Conservation (phyloP, 2,797 vertebrate genomes). For the Clarias platycephalus region DNA sequence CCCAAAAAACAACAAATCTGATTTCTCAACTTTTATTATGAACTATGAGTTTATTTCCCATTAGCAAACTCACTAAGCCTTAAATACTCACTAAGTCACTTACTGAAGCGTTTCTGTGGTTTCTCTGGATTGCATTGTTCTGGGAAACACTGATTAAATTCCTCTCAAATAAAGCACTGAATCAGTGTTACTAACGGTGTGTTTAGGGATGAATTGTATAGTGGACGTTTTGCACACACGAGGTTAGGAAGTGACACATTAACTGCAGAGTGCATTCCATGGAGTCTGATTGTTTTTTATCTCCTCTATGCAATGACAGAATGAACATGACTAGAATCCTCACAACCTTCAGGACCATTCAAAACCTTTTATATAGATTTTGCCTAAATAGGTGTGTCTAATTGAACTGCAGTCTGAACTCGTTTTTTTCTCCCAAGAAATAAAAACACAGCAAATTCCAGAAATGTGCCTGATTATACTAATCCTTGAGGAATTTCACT, state of each 20-base stretch:
- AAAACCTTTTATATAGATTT: not conserved
- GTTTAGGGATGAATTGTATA: too few species aligned
- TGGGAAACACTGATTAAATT: not conserved
- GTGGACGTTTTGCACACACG: too few species aligned
- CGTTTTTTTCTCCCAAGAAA: not conserved
- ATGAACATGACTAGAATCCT: not conserved
- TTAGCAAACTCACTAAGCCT: too few species aligned
- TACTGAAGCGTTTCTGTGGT: not conserved
- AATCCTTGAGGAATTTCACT: constrained; percentile 1
- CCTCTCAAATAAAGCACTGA: not conserved
- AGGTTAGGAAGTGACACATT: constrained; percentile 13
- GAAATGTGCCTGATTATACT: not conserved
- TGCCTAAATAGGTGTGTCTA: not conserved
- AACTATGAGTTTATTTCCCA: not conserved
- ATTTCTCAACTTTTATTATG: not conserved
- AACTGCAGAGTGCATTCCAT: not conserved
- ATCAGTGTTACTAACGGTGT: not conserved
- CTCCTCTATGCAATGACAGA: too few species aligned
- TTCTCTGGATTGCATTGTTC: not conserved
- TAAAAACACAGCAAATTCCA: not conserved
- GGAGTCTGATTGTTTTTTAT: not conserved
- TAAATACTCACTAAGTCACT: too few species aligned
- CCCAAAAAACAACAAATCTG: not conserved
- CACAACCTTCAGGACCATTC: not conserved
- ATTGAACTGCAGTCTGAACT: not conserved